These are phyloP conservation scores for Vanacampus margaritifer DNA, from an alignment of 2,113 vertebrate species.

Conservation along the genomic window DNA sequence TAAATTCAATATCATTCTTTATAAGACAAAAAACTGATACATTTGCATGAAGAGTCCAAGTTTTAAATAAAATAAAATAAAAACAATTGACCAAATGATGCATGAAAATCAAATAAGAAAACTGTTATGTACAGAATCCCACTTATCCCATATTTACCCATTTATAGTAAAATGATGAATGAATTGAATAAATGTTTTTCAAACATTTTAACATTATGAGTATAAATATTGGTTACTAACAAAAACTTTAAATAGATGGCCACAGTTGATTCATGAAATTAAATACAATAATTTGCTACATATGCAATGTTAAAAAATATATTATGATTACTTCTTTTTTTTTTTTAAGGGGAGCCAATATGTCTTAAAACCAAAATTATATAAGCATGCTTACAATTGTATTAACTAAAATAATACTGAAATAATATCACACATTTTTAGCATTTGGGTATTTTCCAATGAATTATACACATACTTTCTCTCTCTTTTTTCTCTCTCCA, in stretches of 20 bases:
- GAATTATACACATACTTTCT: background rate
- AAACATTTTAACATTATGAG: background rate
- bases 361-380: background rate
- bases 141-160: background rate
- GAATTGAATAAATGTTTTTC: background rate
- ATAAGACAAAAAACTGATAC: background rate
- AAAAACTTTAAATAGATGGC: background rate
- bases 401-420: background rate
- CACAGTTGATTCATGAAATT: background rate
- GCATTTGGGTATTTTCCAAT: background rate
- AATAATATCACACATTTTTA: background rate
- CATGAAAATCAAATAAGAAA: background rate
- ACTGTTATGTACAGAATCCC: background rate
- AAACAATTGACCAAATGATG: background rate
- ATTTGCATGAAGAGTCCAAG: background rate
- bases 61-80: background rate
- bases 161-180: background rate
- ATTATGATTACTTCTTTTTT: background rate
- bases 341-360: background rate
- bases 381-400: background rate
- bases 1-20: background rate
- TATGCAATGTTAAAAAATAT: background rate
- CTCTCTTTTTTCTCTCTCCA: too few relatives aligned
- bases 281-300: background rate
- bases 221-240: background rate